phyloP scores from a whole-genome alignment of 2,797 vertebrate genomes.

The Salmo trutta region DNA sequence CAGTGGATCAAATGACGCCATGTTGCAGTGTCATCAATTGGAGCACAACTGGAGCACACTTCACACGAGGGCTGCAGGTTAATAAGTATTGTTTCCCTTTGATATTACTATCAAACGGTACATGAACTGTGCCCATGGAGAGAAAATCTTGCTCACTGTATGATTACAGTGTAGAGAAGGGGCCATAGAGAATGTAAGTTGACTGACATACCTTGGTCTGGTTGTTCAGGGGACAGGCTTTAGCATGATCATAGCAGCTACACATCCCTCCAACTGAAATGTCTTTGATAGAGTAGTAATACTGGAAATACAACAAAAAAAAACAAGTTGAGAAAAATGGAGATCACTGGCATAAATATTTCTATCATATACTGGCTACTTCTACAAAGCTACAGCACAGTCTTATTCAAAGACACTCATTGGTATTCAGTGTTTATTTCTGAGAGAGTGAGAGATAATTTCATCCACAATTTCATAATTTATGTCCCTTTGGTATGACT shows the following conservation, averaged over 20 bases:
- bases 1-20: not conserved
- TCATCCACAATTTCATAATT: conserved; percentile 7
- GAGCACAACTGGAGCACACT: not conserved
- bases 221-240: conserved; percentile 65
- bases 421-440: no score
- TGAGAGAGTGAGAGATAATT: conserved; percentile 6
- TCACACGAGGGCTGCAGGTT: not conserved
- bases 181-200: not conserved
- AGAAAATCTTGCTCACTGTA: not conserved
- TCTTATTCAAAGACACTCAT: no score
- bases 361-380: not conserved
- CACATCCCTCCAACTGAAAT: conserved; percentile 98
- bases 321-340: not conserved
- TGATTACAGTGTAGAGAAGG: not conserved
- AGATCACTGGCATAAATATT: not conserved
- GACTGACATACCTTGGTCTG: conserved; percentile 46
- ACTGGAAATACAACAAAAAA: conserved; percentile 74
- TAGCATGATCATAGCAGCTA: conserved; percentile 96
- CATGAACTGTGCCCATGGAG: not conserved
- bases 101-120: not conserved
- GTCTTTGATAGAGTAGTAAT: conserved; percentile 98
- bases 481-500: not conserved
- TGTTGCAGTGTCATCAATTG: not conserved
- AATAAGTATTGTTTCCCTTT: not conserved
- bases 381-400: no score